Conservation (phyloP, 2,888 invertebrate genomes). For the Autographa pulchrina region DNA sequence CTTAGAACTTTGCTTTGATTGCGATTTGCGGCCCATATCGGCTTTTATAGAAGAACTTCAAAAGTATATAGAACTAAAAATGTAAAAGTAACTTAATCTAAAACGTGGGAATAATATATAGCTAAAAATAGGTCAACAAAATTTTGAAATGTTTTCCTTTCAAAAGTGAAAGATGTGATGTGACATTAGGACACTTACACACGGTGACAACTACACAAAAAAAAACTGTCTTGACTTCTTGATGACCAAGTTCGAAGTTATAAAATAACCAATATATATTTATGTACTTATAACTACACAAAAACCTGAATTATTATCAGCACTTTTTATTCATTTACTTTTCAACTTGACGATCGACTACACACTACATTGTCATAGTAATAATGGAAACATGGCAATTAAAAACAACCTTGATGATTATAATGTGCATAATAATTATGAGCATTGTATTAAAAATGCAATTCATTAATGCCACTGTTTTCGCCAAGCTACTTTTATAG, state of each 20-base stretch:
- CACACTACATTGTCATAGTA: neutral
- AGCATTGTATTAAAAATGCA: neutral
- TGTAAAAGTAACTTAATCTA: slow-evolving; percentile 65
- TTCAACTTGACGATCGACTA: neutral
- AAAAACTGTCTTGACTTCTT: no score
- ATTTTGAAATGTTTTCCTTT: slow-evolving; percentile 70
- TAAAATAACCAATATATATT: no score
- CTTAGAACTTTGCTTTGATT: slow-evolving; percentile 80
- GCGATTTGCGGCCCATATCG: slow-evolving; percentile 83
- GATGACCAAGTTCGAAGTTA: neutral
- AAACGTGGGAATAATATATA: slow-evolving; percentile 71
- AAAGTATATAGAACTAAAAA: slow-evolving; percentile 46
- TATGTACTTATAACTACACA: neutral
- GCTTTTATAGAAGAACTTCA: slow-evolving; percentile 28
- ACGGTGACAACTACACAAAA: neutral
- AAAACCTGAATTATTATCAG: neutral
- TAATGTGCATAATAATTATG: neutral
- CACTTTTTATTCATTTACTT: neutral
- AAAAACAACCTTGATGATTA: neutral
- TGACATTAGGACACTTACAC: slow-evolving; percentile 35
- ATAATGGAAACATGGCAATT: neutral
- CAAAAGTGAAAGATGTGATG: slow-evolving; percentile 36
- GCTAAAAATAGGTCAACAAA: slow-evolving; percentile 80
- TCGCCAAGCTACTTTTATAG: neutral
- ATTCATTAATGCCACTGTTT: neutral